phyloP scores from a whole-genome alignment of 2,888 invertebrate genomes.

The Therioaphis trifolii region DNA sequence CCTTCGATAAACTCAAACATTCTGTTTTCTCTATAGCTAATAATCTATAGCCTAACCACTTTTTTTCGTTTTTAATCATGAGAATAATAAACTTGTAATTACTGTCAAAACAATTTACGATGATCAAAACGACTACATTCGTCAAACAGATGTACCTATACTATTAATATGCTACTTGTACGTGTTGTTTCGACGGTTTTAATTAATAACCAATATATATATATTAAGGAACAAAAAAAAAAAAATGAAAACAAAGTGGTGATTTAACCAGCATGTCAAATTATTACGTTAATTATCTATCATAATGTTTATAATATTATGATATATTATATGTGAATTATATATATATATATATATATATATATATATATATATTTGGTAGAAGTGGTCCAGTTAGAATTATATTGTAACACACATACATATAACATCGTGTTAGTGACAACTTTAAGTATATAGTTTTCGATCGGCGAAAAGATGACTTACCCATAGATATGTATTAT shows the following conservation, averaged over 20 bases:
- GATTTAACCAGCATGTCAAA: no score
- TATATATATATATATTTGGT: background rate
- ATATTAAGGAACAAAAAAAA: background rate
- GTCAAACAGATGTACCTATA: no score
- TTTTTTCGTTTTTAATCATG: background rate
- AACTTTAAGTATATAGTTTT: no score
- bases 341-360: background rate
- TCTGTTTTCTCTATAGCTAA: no score
- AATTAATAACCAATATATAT: background rate
- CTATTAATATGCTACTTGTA: no score
- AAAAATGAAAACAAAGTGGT: background rate
- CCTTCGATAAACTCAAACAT: no score
- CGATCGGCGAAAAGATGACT: no score
- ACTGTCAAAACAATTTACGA: background rate
- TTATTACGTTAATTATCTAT: background rate
- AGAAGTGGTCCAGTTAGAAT: no score
- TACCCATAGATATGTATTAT: no score
- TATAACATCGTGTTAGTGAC: background rate
- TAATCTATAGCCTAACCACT: no score
- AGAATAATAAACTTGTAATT: background rate
- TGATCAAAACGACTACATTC: background rate
- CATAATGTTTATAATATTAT: background rate
- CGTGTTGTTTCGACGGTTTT: no score
- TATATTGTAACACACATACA: no score
- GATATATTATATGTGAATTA: background rate